Conservation (phyloP, 2,113 vertebrate genomes). For the Mionectes macconnelli region DNA sequence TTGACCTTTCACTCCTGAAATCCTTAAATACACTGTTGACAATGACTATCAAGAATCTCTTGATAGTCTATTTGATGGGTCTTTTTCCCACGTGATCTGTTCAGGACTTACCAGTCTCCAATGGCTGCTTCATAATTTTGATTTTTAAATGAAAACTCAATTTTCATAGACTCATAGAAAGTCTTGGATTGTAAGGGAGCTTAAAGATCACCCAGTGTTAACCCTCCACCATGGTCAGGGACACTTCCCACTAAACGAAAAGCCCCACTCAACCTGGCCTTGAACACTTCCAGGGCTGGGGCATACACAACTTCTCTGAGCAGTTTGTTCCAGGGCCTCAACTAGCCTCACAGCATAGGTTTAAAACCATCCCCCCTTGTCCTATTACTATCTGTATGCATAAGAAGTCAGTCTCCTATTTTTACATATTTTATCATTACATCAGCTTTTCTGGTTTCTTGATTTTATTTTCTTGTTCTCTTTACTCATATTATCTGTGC, state of each 20-base stretch:
- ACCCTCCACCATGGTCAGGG: neutral
- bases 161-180: neutral
- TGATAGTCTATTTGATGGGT: neutral
- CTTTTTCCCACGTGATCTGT: neutral
- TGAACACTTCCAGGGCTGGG: neutral
- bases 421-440: too few species aligned
- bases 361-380: neutral
- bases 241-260: neutral
- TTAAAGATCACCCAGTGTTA: neutral
- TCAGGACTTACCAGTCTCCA: neutral
- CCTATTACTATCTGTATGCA: neutral
- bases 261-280: neutral
- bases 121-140: neutral
- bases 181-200: neutral
- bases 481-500: neutral
- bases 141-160: neutral
- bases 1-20: neutral
- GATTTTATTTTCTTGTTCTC: neutral
- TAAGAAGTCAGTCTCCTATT: neutral
- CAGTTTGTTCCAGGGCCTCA: neutral
- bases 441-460: neutral
- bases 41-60: too few species aligned
- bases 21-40: too few species aligned
- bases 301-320: neutral
- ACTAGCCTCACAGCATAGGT: neutral